A percentile compares a stretch with the other conserved stretches of the same genome.
phyloP scores from a whole-genome alignment of 2,888 invertebrate genomes.

The Thelaira solivaga region DNA sequence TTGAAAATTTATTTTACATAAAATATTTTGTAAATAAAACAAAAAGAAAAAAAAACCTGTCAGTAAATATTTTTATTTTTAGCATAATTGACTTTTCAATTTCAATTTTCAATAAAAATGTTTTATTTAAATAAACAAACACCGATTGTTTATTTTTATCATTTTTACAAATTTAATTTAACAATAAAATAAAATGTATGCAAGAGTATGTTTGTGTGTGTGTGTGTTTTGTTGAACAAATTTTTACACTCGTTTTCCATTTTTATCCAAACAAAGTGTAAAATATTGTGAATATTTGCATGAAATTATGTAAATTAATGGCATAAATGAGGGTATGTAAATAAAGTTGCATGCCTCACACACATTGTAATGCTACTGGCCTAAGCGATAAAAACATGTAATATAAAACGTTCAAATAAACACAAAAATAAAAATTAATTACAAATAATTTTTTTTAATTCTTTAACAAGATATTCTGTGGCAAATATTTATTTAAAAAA shows the following conservation, averaged over 20 bases:
- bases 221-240: conserved; percentile 19
- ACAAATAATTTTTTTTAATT: conserved; percentile 25
- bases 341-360: conserved; percentile 17
- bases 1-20: no score
- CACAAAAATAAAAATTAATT: conserved; percentile 16
- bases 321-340: conserved; percentile 50
- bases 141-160: neutral
- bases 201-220: no score
- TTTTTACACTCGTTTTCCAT: neutral
- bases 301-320: conserved; percentile 56
- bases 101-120: neutral
- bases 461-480: neutral
- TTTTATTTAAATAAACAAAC: conserved; percentile 16
- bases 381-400: conserved; percentile 1
- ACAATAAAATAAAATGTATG: conserved; percentile 35
- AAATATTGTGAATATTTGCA: conserved; percentile 54
- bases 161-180: conserved; percentile 26
- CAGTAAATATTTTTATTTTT: conserved; percentile 5
- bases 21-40: neutral
- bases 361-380: conserved; percentile 17
- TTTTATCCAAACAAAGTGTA: conserved; percentile 14
- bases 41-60: conserved; percentile 18
- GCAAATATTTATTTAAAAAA: conserved; percentile 4
- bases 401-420: conserved; percentile 9
- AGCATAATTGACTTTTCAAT: conserved; percentile 20